Base-by-base conservation (phyloP, 2,113 vertebrate species). In the Alexandromys fortis region DNA sequence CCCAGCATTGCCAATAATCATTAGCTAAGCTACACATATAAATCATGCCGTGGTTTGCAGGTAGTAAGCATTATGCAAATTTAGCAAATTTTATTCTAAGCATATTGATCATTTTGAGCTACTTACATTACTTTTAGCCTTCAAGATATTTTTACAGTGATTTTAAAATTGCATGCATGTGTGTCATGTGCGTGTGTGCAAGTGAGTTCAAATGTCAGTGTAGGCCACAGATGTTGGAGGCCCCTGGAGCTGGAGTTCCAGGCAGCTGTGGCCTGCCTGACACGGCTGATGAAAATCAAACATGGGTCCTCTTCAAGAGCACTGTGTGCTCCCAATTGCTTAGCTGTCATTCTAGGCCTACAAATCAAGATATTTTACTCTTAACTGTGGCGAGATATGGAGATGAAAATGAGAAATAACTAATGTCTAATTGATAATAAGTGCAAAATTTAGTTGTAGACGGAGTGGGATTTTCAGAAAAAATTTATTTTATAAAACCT, bases 91-190 rank as follows among this genome's bases (percentile, higher is more conserved):
- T 73, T 94, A 63, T 73, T 92, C 19, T 58, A 94, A 94, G 75
- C 4, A 83, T 73, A n/a, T 75, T 86, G 83, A 55, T 94, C 58
- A 89, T 89, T 96, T 90, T 89, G 61, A 96, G 42, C 49, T 89
- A 78, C 11, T 92, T 49, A 63, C 22, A 55, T 91, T 70, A 47
- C 81, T 38, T 96, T 95, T 89, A 94, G 13, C 6, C 10, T 47
- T 67, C 17, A 86, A 67, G 63, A 47, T 67, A 45, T 47, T 47
- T 61, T 85, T 30, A 30, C 14, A 85, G 1, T 42, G 45, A 17
- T 47, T 35, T 47, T 72, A n/a, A 72, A 86, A 86, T 33, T 85
- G 61, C 61, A 26, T 16, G 3, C 26, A 7, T 61, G 30, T n/a
- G 49, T 81, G 33, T 58, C 49, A n/a, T 58, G 22, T 0, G 2